Base-by-base conservation (phyloP, 1,140 invertebrate genomes). In the Mylabris phalerata region DNA sequence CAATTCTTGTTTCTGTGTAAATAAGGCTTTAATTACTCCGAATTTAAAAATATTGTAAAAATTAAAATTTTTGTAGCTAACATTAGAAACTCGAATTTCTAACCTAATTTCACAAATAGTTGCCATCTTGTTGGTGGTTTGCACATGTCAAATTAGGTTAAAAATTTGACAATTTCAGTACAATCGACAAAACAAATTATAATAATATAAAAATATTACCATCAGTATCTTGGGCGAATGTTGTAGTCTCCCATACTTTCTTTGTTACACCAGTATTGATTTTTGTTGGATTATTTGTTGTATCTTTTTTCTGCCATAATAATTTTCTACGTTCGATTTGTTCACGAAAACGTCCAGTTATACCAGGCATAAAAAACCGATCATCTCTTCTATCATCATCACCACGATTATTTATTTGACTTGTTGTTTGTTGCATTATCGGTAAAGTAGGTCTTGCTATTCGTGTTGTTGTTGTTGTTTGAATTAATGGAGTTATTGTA, bases 181-280 rank as follows among this genome's bases (percentile, higher is more conserved):
- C 39, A 9, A 40, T 9, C 3, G 7, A 52, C 9, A 9, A 38
- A 55, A 54, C 1, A 32, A 32, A 5, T 40, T 54, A 25, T 7
- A 26, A 59, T 39, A n/a, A 60, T 19, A 19, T 19, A 19, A 19
- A 19, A 19, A 19, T 19, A 19, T 64, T 79, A 42, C 92, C 92
- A 76, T 95, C 93, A 38, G 86, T 81, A 76, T 95, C 93, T 69
- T 92, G 85, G 0, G 89, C 84, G 73, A 96, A 94, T 26, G 86
- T 87, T 0, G 90, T 86, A 27, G 87, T 84, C 61, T 88, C 83
- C 90, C 91, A 94, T 46, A 90, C 84, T 64, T 80, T 83, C 38
- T 77, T 75, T n/a, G 63, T 54, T 13, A 55, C 55, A n/a, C 44
- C 44, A n/a, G 54, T 19, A 4, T 9, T 39, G 1, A 27, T 25